Percentiles rank a stretch among this genome's conserved stretches.
These are phyloP conservation scores for Rhinophrynus dorsalis DNA, from an alignment of 2,797 vertebrate species.

Conservation along the genomic window DNA sequence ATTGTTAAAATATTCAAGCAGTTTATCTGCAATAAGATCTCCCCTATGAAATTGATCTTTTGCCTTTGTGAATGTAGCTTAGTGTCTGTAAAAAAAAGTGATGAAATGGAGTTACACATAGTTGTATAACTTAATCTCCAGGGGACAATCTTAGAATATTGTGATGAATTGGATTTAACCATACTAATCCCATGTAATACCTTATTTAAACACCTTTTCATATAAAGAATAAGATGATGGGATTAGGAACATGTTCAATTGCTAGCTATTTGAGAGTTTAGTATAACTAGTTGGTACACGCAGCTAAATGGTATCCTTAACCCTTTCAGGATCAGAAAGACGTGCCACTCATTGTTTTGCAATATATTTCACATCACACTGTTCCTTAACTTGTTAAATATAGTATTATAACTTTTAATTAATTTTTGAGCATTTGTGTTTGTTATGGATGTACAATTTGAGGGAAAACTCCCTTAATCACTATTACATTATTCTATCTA, in stretches of 20 bases:
- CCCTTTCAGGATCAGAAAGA: no score
- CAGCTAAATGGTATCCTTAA: no score
- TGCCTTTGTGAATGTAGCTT: conserved; percentile 33
- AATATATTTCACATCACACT: no score
- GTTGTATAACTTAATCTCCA: conserved; percentile 35
- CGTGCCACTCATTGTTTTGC: no score
- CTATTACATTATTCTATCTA: no score
- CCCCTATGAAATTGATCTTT: conserved; percentile 46
- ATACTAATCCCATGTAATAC: conserved; percentile 47
- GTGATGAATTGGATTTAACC: conserved; percentile 33
- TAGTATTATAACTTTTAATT: background rate
- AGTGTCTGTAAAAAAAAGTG: conserved; percentile 43
- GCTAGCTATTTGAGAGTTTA: background rate
- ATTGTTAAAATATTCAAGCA: conserved; percentile 47
- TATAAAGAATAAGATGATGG: conserved; percentile 16
- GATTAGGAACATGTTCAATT: conserved; percentile 10
- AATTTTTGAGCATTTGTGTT: no score
- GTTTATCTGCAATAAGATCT: conserved; percentile 49
- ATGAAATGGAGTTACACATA: conserved; percentile 31
- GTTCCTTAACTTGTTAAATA: no score
- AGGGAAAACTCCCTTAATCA: no score
- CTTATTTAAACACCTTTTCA: conserved; percentile 27
- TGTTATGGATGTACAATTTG: no score
- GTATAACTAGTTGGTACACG: background rate
- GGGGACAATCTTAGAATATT: conserved; percentile 29